Evolutionary conservation across 2,113 vertebrate species (phyloP), one percentile per base, ranked within the genome.

Genomic region (Trogon surrucura): DNA sequence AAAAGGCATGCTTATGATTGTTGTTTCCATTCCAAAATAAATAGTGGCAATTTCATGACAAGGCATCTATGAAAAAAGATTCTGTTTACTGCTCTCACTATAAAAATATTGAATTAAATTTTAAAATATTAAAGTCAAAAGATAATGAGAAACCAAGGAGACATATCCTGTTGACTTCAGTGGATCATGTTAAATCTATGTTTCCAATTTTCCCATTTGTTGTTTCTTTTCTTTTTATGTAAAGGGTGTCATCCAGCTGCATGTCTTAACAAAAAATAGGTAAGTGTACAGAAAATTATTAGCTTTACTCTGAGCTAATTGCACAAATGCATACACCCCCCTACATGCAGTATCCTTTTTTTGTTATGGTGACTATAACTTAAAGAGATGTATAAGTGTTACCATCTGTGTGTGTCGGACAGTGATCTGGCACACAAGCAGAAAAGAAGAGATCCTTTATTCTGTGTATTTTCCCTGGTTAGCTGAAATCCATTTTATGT

Each of bases 11-110:
- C 9, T 83, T 88, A 50, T 17, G 25, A 71, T 72, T 64, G 53
- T 77, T 77, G 62, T 83, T 95, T 92, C 54, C 30, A 12, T 10
- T 65, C 53, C 54, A 88, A 54, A 89, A 92, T 75, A 91, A 91
- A 88, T 61, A 79, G 12, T 2, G 0, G 14, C 34, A 54, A 62
- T 85, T 88, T 91, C 41, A 65, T 50, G 13, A 73, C 54, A 65
- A 73, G 54, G 27, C 19, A 20, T 51, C 57, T 54, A 23, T 73
- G n/a, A 45, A n/a, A 53, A 89, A 74, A 71, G 23, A 21, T 61
- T 4, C 34, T 80, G 7, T 83, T 91, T 34, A 47, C 17, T 29
- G 58, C n/a, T n/a, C n/a, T n/a, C n/a, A n/a, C n/a, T n/a, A n/a
- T n/a, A n/a, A n/a, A n/a, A n/a, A n/a, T n/a, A n/a, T n/a, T 29